Evolutionary conservation across 1,140 invertebrate species (phyloP), one percentile per base, ranked within the genome.

Genomic region (Tetramorium alpestre): DNA sequence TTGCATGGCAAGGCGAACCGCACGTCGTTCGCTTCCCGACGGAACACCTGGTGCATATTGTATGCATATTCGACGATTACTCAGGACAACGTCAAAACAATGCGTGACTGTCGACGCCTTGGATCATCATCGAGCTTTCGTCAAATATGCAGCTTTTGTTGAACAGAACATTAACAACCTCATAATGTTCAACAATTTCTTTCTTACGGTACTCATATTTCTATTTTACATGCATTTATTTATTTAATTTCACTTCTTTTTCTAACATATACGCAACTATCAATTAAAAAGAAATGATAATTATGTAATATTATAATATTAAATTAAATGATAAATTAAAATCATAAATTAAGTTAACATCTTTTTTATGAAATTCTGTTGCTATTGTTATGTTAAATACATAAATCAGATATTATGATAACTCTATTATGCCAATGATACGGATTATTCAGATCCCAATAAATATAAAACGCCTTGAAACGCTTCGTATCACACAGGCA

Each of bases 1-100:
- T 91, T 90, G 89, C 93, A 93, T 93, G 84, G 91, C 87, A 92
- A 92, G 89, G 89, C 81, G 84, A 73, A 85, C 90, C 90, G 90
- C 90, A 58, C 70, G 80, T 87, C 54, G 56, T 56, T 67, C 75
- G 67, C 76, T 82, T 80, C 54, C 89, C 76, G 70, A 77, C 69
- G 69, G 87, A 88, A 90, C 89, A 91, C 88, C 91, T 92, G 90
- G 91, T 89, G 84, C 77, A 89, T 76, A 87, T 85, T 51, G 80
- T 84, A 82, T 82, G 89, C 58, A 86, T 81, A 90, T 88, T 82
- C 81, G 85, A 90, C 87, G 88, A 89, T 87, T 84, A 88, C 75
- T 72, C 51, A 67, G 62, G 18, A 69, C 75, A 67, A 88, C 76
- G 78, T 56, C 76, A 81, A 90, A 85, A 90, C 89, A 90, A 90